These are phyloP conservation scores for Lasiurus borealis DNA, from an alignment of 2,113 vertebrate species.

Conservation along the genomic window DNA sequence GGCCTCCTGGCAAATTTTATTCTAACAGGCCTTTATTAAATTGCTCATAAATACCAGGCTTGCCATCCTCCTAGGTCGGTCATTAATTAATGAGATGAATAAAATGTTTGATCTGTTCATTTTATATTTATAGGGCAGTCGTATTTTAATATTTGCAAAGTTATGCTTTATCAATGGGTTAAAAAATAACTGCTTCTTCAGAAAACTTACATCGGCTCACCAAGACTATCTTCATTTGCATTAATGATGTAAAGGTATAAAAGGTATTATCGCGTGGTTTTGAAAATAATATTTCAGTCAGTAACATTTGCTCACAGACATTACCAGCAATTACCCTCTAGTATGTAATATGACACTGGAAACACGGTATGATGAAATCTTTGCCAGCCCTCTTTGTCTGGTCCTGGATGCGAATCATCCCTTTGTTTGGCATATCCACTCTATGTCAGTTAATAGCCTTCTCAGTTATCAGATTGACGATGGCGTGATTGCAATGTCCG, in stretches of 20 bases:
- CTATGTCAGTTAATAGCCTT: no score
- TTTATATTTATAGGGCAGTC: slow-evolving; percentile 11
- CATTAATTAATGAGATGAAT: slow-evolving; percentile 58
- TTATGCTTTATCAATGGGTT: neutral
- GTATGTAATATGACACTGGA: neutral
- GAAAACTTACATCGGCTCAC: neutral
- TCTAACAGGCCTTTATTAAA: slow-evolving; percentile 61
- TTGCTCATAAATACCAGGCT: neutral
- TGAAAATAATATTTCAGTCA: neutral
- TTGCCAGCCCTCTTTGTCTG: no score
- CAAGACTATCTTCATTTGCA: neutral
- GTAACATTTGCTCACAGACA: neutral
- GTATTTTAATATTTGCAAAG: slow-evolving; percentile 30
- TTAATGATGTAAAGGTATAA: neutral
- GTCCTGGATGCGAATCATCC: no score
- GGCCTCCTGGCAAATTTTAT: slow-evolving; percentile 2
- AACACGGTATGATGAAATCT: neutral
- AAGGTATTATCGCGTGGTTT: neutral
- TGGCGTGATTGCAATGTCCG: no score
- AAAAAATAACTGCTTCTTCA: neutral
- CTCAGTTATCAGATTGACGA: no score
- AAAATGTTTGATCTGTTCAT: slow-evolving; percentile 47
- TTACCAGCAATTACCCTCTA: neutral
- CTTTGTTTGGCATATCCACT: no score
- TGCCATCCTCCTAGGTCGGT: neutral